Conservation (phyloP, 2,797 vertebrate genomes). For the Acridotheres tristis region DNA sequence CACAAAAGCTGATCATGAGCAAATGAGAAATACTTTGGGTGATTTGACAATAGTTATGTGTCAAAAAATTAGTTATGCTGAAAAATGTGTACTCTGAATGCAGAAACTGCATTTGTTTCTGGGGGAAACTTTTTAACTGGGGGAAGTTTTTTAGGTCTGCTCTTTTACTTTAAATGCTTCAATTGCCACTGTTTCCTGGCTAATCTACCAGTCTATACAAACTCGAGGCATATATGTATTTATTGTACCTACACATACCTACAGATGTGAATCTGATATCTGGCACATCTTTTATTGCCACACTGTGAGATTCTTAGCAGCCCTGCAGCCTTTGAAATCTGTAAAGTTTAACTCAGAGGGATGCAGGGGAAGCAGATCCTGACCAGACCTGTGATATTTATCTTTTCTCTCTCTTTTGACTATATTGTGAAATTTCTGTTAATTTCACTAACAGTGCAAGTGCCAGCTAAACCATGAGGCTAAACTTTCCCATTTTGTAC, state of each 20-base stretch:
- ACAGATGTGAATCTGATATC: background rate
- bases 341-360: background rate
- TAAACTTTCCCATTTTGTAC: background rate
- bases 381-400: background rate
- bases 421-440: background rate
- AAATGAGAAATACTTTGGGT: background rate
- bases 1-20: background rate
- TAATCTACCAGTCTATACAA: background rate
- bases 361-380: background rate
- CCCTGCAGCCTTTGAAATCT: background rate
- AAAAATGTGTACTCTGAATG: background rate
- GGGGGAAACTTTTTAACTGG: background rate
- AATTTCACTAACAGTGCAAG: background rate
- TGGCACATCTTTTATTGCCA: background rate
- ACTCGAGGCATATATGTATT: background rate
- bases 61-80: background rate
- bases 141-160: background rate
- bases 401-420: background rate
- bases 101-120: background rate
- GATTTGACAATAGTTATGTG: background rate
- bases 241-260: background rate
- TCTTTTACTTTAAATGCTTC: background rate
- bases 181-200: background rate
- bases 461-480: background rate
- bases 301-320: background rate